Evolutionary conservation across 2,888 invertebrate species (phyloP), one percentile per base, ranked within the genome.

Genomic region (Chymomyza procnemis): DNA sequence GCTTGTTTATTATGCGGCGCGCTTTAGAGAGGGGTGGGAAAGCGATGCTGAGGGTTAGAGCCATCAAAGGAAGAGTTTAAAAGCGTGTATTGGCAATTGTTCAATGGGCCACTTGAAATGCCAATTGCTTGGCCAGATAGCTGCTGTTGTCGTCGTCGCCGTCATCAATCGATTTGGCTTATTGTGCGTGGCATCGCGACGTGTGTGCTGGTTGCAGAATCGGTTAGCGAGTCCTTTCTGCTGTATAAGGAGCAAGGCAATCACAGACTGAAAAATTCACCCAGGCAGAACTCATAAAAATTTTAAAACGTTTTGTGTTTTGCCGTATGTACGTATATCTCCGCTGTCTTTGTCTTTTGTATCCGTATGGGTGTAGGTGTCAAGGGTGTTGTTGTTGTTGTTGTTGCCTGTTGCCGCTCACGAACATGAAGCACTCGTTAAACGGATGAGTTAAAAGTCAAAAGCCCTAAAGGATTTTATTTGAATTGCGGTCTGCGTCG

Each of bases 401-500:
- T n/a, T n/a, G n/a, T n/a, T n/a, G n/a, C n/a, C n/a, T n/a, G n/a
- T 74, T 76, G 69, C 66, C 70, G 65, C 47, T 30, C 66, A 52
- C 64, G 84, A 80, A 86, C 86, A 79, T 75, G 85, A 77, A 82
- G 80, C 26, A 48, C 82, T 83, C 84, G 87, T 87, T 80, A 79
- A 88, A 83, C 80, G 82, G 76, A 88, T 80, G 80, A 88, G 88
- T 85, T 85, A 88, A 88, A 88, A 88, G 87, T 88, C 88, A 88
- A 88, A 88, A 87, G 88, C 88, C 88, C 88, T 86, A 80, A 88
- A 88, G 88, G 88, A 88, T 88, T 88, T 88, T 85, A 85, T 88
- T 88, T 78, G 84, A 88, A 88, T 88, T 85, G 85, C 81, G 84
- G 85, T 83, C 81, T 85, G 75, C 60, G 77, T 75, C 69, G 74